phyloP scores from a whole-genome alignment of 2,888 invertebrate species.

The Parelbella ahira region DNA sequence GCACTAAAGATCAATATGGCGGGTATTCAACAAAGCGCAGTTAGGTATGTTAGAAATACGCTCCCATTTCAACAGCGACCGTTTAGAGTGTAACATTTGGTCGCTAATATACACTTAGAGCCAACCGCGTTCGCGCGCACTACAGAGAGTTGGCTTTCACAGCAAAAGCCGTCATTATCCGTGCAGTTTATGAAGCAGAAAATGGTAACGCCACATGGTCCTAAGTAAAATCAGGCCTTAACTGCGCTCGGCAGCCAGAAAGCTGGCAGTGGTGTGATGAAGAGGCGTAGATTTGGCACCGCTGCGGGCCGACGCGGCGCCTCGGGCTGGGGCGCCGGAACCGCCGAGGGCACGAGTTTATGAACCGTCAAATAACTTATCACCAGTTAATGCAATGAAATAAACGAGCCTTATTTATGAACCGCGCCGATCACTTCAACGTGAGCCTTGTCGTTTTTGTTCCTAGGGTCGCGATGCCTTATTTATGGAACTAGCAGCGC shows the following conservation, averaged over 20 bases:
- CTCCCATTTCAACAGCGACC: slow-evolving; percentile 4
- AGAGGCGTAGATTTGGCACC: slow-evolving; percentile 68
- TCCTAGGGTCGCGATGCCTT: slow-evolving; percentile 69
- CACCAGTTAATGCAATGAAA: slow-evolving; percentile 77
- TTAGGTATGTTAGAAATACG: slow-evolving; percentile 1
- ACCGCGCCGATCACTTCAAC: slow-evolving; percentile 66
- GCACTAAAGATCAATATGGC: not conserved
- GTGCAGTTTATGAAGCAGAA: slow-evolving; percentile 58
- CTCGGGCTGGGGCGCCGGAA: slow-evolving; percentile 48
- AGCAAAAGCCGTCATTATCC: slow-evolving; percentile 34
- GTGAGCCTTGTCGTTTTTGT: slow-evolving; percentile 68
- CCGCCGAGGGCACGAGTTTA: slow-evolving; percentile 65
- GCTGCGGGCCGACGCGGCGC: slow-evolving; percentile 57
- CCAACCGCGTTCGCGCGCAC: slow-evolving; percentile 13
- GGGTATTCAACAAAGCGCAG: too few relatives aligned
- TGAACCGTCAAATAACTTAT: slow-evolving; percentile 79
- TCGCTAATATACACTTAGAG: slow-evolving; percentile 19
- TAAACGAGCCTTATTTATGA: slow-evolving; percentile 74
- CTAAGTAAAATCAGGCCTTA: slow-evolving; percentile 54
- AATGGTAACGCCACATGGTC: slow-evolving; percentile 57
- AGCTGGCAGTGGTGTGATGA: slow-evolving; percentile 56
- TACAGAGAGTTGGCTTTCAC: slow-evolving; percentile 33
- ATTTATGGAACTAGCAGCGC: slow-evolving; percentile 76
- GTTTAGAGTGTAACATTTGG: slow-evolving; percentile 13
- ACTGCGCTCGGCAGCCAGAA: slow-evolving; percentile 62